These are phyloP conservation scores for Agrilus cyanescens DNA, from an alignment of 2,888 invertebrate species.

Conservation along the genomic window DNA sequence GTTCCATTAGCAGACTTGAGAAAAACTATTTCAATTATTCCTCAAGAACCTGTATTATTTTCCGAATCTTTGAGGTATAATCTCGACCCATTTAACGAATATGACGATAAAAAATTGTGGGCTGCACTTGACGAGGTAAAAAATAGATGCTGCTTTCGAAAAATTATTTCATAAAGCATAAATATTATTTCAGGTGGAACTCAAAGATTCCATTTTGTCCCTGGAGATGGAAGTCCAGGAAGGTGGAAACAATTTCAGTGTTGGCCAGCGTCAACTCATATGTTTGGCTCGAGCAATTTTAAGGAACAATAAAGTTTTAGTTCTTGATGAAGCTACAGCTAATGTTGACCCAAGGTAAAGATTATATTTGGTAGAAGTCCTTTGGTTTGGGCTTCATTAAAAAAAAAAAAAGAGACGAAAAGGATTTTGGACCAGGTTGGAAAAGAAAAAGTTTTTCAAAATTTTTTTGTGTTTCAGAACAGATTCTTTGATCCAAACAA, in stretches of 20 bases:
- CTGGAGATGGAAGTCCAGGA: constrained; percentile 53
- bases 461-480: constrained; percentile 41
- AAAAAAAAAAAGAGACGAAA: too few relatives aligned
- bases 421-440: too few relatives aligned
- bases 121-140: constrained; percentile 51
- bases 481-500: constrained; percentile 62
- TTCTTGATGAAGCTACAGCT: constrained; percentile 78
- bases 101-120: constrained; percentile 51
- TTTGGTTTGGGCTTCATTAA: too few relatives aligned
- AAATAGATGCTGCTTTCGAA: constrained; percentile 2
- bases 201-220: constrained; percentile 50
- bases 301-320: constrained; percentile 53
- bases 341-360: constrained; percentile 55
- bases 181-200: constrained; percentile 45
- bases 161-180: too few relatives aligned
- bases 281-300: constrained; percentile 43
- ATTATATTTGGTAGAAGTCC: not conserved
- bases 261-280: constrained; percentile 25
- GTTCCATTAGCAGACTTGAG: constrained; percentile 40
- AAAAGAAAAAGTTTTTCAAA: not conserved
- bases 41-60: constrained; percentile 51
- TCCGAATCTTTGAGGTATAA: constrained; percentile 47
- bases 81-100: constrained; percentile 47
- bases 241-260: constrained; percentile 60
- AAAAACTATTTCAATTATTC: constrained; percentile 43